Conservation (phyloP, 1,140 invertebrate genomes). For the Drosophila nasuta region DNA sequence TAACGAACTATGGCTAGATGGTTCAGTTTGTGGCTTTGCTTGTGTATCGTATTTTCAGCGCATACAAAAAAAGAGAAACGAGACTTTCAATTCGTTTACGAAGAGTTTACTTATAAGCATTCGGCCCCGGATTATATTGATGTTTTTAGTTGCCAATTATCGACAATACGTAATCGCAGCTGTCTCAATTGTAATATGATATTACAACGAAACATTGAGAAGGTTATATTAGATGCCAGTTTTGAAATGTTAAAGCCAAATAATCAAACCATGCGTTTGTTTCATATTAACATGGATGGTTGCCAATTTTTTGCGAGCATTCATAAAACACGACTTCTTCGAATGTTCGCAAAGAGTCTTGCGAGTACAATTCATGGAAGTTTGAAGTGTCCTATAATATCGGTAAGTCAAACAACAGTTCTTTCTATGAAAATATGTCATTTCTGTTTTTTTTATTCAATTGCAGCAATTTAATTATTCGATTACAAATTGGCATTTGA, state of each 20-base stretch:
- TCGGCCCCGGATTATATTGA: slow-evolving; percentile 4
- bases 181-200: slow-evolving; percentile 21
- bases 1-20: slow-evolving; percentile 4
- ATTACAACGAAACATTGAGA: slow-evolving; percentile 13
- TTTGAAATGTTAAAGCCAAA: slow-evolving; percentile 25
- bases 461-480: slow-evolving; percentile 39
- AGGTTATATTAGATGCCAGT: slow-evolving; percentile 28
- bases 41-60: background rate
- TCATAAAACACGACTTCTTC: background rate
- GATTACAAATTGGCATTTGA: slow-evolving; percentile 42
- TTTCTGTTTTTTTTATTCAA: background rate
- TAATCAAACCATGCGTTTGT: slow-evolving; percentile 40
- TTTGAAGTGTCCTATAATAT: slow-evolving; percentile 38
- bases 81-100: slow-evolving; percentile 17
- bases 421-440: no score
- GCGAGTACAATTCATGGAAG: slow-evolving; percentile 5
- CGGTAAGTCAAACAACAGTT: slow-evolving; percentile 1
- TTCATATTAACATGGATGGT: slow-evolving; percentile 32
- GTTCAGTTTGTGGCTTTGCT: background rate
- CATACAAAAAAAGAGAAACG: background rate
- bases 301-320: slow-evolving; percentile 33
- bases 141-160: slow-evolving; percentile 13
- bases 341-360: slow-evolving; percentile 36
- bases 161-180: slow-evolving; percentile 24
- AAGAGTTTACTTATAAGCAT: slow-evolving; percentile 4